Evolutionary conservation across 2,888 invertebrate species (phyloP).

Genomic region (Platycheirus rosarum): DNA sequence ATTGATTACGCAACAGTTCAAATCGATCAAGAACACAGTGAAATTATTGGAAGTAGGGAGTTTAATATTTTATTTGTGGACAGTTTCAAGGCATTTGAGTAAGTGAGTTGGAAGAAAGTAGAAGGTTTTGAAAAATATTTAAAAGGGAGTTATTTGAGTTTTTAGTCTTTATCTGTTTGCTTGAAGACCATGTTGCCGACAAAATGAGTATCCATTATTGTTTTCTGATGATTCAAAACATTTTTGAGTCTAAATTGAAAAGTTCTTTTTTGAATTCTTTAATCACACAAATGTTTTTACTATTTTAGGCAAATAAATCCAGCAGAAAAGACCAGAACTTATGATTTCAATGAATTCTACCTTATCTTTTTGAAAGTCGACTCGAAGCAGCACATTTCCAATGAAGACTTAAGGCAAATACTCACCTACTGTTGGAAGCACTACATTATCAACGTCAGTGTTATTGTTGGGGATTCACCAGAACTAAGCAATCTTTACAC

Average conservation of each 20-base stretch:
- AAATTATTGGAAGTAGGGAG: conserved; percentile 14
- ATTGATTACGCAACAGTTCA: conserved; percentile 18
- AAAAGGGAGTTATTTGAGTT: too few relatives aligned
- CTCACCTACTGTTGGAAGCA: conserved; percentile 74
- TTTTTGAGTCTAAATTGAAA: too few relatives aligned
- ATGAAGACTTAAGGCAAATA: conserved; percentile 24
- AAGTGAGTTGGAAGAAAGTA: not conserved
- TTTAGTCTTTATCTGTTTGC: too few relatives aligned
- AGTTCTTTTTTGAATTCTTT: too few relatives aligned
- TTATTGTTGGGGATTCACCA: conserved; percentile 56
- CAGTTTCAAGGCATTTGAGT: conserved; percentile 41
- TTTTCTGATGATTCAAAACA: too few relatives aligned
- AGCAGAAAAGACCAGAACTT: conserved; percentile 47
- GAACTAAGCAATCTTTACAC: conserved; percentile 63
- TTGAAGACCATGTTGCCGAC: too few relatives aligned
- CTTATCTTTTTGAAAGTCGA: conserved; percentile 56
- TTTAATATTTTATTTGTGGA: conserved; percentile 58
- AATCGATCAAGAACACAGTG: conserved; percentile 2
- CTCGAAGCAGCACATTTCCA: not conserved
- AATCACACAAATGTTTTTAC: too few relatives aligned
- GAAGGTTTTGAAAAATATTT: too few relatives aligned
- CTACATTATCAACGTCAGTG: conserved; percentile 74
- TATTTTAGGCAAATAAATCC: conserved; percentile 40
- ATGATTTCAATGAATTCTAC: conserved; percentile 75
- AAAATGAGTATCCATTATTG: too few relatives aligned